Percentiles rank a stretch among this genome's conserved stretches.
Evolutionary conservation across 2,888 invertebrate genomes (phyloP).

Genomic region (Gryllus longicercus): DNA sequence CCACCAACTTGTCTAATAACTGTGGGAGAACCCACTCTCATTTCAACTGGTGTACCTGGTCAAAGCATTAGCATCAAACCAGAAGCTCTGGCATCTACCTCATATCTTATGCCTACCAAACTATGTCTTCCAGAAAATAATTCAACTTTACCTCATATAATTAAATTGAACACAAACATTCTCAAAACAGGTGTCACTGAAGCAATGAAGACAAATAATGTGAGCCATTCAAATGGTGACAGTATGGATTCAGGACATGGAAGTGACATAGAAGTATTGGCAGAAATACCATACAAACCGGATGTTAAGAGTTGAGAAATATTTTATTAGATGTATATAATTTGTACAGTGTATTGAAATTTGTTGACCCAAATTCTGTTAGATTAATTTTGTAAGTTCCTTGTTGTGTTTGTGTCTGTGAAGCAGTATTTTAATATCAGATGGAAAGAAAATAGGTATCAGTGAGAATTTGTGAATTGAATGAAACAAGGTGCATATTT

Average conservation of each 20-base stretch:
- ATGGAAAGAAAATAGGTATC: no score
- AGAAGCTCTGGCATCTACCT: not conserved
- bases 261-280: not conserved
- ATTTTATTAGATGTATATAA: not conserved
- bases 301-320: not conserved
- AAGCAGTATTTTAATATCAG: no score
- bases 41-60: no score
- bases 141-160: not conserved
- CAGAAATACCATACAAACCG: not conserved
- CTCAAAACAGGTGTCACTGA: not conserved
- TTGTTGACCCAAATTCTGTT: not conserved
- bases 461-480: no score
- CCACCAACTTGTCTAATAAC: no score
- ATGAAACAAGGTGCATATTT: no score
- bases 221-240: not conserved
- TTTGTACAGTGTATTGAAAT: not conserved
- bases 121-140: not conserved
- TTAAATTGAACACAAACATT: not conserved
- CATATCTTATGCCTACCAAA: not conserved
- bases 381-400: no score
- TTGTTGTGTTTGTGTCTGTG: no score
- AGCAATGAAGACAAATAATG: not conserved
- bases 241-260: not conserved
- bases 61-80: no score
- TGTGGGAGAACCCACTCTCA: no score